Evolutionary conservation across 2,797 vertebrate species (phyloP).

Genomic region (Hippoglossus hippoglossus): DNA sequence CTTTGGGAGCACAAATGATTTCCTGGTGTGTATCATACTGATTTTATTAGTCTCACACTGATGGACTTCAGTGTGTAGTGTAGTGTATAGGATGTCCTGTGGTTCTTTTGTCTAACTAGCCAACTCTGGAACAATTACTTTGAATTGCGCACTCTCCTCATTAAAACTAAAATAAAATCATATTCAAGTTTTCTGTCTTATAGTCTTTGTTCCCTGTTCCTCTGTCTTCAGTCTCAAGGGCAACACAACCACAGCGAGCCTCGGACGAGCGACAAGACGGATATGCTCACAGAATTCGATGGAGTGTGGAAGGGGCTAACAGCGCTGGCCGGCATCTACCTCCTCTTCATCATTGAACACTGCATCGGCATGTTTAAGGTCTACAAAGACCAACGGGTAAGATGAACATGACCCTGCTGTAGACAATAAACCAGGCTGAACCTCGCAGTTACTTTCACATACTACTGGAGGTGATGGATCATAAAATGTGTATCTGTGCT

Average conservation of each 20-base stretch:
- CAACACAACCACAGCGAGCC: slow-evolving; percentile 89
- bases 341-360: slow-evolving; percentile 98
- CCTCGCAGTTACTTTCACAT: neutral
- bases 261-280: slow-evolving; percentile 14
- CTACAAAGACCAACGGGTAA: slow-evolving; percentile 91
- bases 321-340: slow-evolving; percentile 94
- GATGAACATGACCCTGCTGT: neutral
- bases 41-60: too few relatives aligned
- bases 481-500: slow-evolving; percentile 5
- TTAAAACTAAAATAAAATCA: too few relatives aligned
- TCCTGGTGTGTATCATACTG: too few relatives aligned
- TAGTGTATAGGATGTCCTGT: too few relatives aligned
- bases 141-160: too few relatives aligned
- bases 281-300: slow-evolving; percentile 87
- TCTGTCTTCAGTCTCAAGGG: slow-evolving; percentile 87
- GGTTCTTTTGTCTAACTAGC: too few relatives aligned
- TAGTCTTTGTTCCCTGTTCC: neutral
- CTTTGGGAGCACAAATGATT: too few relatives aligned
- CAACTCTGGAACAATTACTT: too few relatives aligned
- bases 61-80: too few relatives aligned
- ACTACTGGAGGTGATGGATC: neutral
- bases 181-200: too few relatives aligned
- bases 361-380: slow-evolving; percentile 97
- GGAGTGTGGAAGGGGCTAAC: slow-evolving; percentile 96
- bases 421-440: neutral